Evolutionary conservation across 2,797 vertebrate genomes (phyloP), one percentile per base, ranked within the genome.

Genomic region (Danionella dracula): DNA sequence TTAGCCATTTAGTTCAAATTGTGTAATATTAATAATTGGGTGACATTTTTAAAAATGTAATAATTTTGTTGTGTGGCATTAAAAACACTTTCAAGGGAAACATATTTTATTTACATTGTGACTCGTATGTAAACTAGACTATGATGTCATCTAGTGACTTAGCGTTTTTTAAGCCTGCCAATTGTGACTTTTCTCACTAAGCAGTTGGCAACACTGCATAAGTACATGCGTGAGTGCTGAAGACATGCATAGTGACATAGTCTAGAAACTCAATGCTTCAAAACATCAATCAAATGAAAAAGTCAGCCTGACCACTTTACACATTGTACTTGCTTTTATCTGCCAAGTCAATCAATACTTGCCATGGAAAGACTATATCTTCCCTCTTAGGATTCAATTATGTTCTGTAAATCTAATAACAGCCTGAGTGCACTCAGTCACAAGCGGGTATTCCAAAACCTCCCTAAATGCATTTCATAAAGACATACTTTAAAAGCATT

Each of bases 381-480:
- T 77, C 81, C 82, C 84, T 86, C 79, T 76, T 75, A 72, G 73
- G 81, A 73, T 79, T 78, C 79, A 83, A 81, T 89, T 84, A 85
- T 79, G 80, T 83, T 77, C 61, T 76, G 74, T 76, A 83, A 86
- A 89, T 83, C 78, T 72, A 78, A 87, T 88, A 84, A 87, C 50
- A 66, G 70, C 75, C 71, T 86, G 80, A 88, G 88, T 87, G 83
- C 82, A 84, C 78, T 72, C 78, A 63, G 67, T 73, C 70, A 77
- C 38, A 68, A 62, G 59, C 44, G 73, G 68, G 78, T 68, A 69
- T 70, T 54, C 59, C 31, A 64, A 66, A 31, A 42, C 29, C 60
- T 46, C 68, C 19, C 65, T 70, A 54, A 60, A 58, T 73, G 65
- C 68, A 68, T 66, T 73, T 57, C 37, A 11, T 21, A 27, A 53